Evolutionary conservation across 1,140 invertebrate genomes (phyloP).

Genomic region (Aleiodes sp.): DNA sequence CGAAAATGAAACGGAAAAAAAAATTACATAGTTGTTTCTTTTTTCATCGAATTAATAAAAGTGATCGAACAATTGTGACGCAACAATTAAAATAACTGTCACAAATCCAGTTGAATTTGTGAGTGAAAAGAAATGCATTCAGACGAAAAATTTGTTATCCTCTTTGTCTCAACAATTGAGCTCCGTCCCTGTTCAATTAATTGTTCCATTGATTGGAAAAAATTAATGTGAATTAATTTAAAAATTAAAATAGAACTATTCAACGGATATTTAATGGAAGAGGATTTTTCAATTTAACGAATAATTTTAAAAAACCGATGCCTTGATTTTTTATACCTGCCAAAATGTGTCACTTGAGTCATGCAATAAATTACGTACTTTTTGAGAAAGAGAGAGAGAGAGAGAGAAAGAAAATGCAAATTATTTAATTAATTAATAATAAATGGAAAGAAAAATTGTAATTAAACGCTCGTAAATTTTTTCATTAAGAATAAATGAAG

Average conservation of each 20-base stretch:
- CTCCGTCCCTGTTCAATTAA: neutral
- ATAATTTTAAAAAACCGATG: neutral
- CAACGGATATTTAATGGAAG: neutral
- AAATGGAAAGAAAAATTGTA: neutral
- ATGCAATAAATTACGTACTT: conserved; percentile 22
- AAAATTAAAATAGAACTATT: no score
- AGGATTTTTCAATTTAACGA: neutral
- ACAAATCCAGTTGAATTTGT: neutral
- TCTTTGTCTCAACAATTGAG: neutral
- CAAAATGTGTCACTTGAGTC: conserved; percentile 24
- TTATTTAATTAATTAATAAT: neutral
- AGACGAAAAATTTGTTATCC: neutral
- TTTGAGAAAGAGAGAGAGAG: neutral
- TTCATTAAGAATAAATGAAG: neutral
- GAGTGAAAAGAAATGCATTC: neutral
- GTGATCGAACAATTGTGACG: neutral
- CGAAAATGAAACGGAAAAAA: neutral
- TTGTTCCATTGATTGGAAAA: neutral
- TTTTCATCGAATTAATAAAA: neutral
- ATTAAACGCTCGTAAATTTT: neutral
- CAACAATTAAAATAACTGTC: neutral
- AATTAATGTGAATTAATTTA: no score
- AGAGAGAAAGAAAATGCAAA: no score
- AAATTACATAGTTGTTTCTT: neutral
- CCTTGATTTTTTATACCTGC: conserved; percentile 33